These are phyloP conservation scores for Eremophila alpestris DNA, from an alignment of 2,797 vertebrate species.

Conservation along the genomic window DNA sequence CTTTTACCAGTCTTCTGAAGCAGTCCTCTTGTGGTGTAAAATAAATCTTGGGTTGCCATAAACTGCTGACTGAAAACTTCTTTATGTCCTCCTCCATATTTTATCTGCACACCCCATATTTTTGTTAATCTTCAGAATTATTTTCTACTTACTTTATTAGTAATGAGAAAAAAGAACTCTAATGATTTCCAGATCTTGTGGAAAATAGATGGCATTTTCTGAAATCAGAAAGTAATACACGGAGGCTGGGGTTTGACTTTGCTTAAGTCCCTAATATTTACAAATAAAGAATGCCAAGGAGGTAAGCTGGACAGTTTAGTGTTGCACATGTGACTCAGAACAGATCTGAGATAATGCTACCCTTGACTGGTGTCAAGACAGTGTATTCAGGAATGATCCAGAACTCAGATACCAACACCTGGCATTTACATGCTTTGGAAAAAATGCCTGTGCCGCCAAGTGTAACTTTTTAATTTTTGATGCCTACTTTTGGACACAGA, in stretches of 20 bases:
- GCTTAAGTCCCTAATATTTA: background rate
- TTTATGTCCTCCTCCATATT: background rate
- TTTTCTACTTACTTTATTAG: background rate
- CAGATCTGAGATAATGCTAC: background rate
- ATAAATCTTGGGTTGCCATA: conserved; percentile 17
- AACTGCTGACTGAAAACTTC: conserved; percentile 39
- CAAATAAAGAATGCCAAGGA: background rate
- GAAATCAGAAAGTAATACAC: background rate
- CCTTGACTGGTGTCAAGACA: background rate
- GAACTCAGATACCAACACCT: background rate
- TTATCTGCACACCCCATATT: background rate
- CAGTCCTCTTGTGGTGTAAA: conserved; percentile 17
- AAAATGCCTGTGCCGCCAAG: background rate
- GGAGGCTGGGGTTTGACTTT: background rate
- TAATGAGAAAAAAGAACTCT: background rate
- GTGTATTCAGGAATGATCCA: background rate
- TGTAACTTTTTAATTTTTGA: background rate
- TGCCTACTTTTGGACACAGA: background rate
- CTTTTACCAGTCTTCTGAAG: background rate
- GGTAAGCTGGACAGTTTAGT: background rate
- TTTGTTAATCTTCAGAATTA: background rate
- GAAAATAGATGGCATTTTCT: background rate
- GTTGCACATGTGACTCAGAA: background rate
- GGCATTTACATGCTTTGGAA: background rate
- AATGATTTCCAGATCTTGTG: conserved; percentile 48